phyloP scores from a whole-genome alignment of 1,140 invertebrate genomes.

The Polypedilum pembai region DNA sequence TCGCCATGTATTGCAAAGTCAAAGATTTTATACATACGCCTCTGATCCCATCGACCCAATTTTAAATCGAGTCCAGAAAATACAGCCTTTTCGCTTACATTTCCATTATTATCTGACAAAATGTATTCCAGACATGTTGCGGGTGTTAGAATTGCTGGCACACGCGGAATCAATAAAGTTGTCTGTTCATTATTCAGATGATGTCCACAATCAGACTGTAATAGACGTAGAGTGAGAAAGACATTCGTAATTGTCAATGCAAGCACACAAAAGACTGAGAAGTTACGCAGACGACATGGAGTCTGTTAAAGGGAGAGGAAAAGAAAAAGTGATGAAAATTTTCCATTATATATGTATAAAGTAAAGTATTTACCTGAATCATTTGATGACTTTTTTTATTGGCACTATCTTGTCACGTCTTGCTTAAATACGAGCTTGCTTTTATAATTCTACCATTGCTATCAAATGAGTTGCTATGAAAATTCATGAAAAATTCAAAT shows the following conservation, averaged over 20 bases:
- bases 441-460: constrained; percentile 15
- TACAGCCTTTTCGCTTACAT: constrained; percentile 34
- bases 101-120: neutral
- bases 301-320: neutral
- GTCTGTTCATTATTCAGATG: neutral
- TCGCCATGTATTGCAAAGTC: constrained; percentile 64
- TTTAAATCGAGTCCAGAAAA: constrained; percentile 53
- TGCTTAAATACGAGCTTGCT: neutral
- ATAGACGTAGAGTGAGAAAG: neutral
- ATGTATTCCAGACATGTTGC: constrained; percentile 11
- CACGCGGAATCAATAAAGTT: neutral
- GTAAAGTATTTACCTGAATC: neutral
- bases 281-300: constrained; percentile 23
- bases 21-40: constrained; percentile 59
- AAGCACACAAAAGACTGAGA: neutral
- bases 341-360: neutral
- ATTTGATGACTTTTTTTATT: constrained; percentile 7
- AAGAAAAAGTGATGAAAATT: neutral
- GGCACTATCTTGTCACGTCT: neutral
- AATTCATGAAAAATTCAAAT: constrained; percentile 23
- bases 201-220: constrained; percentile 10
- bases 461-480: neutral
- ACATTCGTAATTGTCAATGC: constrained; percentile 20
- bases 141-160: neutral
- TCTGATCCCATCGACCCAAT: constrained; percentile 64